phyloP scores from a whole-genome alignment of 2,888 invertebrate species.

The Nymphalis urticae region DNA sequence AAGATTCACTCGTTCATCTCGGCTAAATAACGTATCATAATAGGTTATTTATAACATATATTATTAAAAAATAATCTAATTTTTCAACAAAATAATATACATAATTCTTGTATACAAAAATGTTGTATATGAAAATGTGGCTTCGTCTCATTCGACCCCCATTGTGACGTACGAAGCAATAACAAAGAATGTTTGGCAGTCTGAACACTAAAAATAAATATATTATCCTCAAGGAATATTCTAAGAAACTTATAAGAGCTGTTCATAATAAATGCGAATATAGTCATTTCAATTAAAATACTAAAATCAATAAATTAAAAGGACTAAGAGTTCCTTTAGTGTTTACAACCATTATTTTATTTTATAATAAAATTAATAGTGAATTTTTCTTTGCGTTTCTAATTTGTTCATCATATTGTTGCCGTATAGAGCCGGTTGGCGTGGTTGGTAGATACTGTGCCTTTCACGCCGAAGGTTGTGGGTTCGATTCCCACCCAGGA shows the following conservation, averaged over 20 bases:
- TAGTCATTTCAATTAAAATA: neutral
- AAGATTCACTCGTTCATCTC: no score
- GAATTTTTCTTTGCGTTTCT: no score
- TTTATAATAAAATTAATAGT: no score
- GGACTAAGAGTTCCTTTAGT: no score
- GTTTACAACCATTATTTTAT: no score
- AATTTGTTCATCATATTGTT: no score
- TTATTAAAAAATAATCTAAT: neutral
- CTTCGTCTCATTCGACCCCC: constrained; percentile 42
- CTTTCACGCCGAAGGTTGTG: no score
- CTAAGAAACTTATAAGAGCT: constrained; percentile 44
- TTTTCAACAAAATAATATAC: neutral
- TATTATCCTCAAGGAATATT: constrained; percentile 47
- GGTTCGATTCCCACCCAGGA: no score
- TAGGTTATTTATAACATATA: neutral
- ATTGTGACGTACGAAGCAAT: constrained; percentile 50
- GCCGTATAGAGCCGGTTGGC: no score
- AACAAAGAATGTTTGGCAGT: constrained; percentile 62
- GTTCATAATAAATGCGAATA: constrained; percentile 13
- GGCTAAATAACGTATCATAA: no score
- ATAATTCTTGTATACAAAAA: constrained; percentile 17
- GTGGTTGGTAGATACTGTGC: no score
- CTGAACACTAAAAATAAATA: constrained; percentile 59
- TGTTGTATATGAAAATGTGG: neutral
- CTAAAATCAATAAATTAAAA: neutral